These are phyloP conservation scores for Phataginus tetradactyla DNA, from an alignment of 2,797 vertebrate genomes.

Conservation along the genomic window DNA sequence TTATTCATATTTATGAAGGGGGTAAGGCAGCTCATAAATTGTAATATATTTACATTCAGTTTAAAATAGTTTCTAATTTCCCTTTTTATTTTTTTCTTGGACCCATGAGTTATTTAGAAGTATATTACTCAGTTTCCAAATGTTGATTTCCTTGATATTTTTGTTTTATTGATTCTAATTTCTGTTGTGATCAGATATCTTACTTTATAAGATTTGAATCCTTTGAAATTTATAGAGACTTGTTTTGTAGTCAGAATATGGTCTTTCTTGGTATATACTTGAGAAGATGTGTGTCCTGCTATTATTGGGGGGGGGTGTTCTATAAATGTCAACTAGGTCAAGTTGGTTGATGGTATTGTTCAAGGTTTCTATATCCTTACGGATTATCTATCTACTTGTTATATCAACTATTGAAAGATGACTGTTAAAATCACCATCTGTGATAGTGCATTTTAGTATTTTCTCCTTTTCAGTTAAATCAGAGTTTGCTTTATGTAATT, in stretches of 20 bases:
- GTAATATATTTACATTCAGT: neutral
- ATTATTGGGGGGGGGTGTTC: neutral
- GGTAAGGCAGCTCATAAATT: neutral
- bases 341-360: neutral
- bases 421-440: neutral
- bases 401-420: neutral
- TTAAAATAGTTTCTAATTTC: neutral
- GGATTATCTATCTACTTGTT: neutral
- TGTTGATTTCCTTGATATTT: neutral
- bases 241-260: neutral
- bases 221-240: neutral
- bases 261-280: neutral
- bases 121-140: neutral
- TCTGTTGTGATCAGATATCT: neutral
- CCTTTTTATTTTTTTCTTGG: conserved; percentile 20
- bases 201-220: neutral
- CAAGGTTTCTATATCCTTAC: neutral
- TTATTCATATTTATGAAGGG: neutral
- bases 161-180: neutral
- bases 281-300: neutral
- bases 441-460: neutral
- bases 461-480: neutral
- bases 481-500: conserved; percentile 39
- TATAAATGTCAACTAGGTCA: neutral
- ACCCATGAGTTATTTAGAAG: neutral